Base-by-base conservation (phyloP, 2,888 invertebrate species). In the Rhagophthalmus giganteus region DNA sequence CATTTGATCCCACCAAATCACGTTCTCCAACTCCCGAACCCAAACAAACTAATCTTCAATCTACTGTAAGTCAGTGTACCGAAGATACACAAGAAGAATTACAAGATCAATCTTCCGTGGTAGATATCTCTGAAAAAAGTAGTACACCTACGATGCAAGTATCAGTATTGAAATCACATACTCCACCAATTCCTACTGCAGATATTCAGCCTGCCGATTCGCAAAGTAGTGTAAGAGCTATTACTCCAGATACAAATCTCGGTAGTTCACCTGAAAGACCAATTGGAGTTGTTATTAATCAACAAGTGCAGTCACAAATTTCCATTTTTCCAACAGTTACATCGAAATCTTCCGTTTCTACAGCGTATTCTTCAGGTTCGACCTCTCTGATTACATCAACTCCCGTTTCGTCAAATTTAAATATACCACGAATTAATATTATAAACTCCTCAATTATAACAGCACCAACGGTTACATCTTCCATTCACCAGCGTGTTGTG, bases 1-100 rank as follows among this genome's bases (percentile, higher is more conserved):
- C 93, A 1, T 93, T 91, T 74, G 92, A 93, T 74, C 93, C 93
- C 0, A 92, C 93, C 5, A 89, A 90, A 71, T 90, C 91, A 0
- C 76, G 86, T 11, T 85, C 86, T 8, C 83, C 81, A 0, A 82
- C 84, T 1, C 83, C 82, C 0, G 76, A 79, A 61, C 71, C 75
- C 55, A 59, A 66, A 28, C 54, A 61, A 37, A 53, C 47, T 3
- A 52, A 44, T 34, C 35, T 24, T 8, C 48, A 54, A 24, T 44
- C 50, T 2, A 47, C 31, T 32, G 32, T 40, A 13, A 38, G 20
- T n/a, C 55, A 59, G 39, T 52, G 49, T 14, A 58, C 53, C 8
- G 39, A 55, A 15, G 51, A 61, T 34, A 62, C 58, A 8, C 62
- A 60, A 53, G 65, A 62, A 44, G 40, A 47, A 16, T 10, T 45